Conservation (phyloP, 2,888 invertebrate genomes). For the Volucella inflata region DNA sequence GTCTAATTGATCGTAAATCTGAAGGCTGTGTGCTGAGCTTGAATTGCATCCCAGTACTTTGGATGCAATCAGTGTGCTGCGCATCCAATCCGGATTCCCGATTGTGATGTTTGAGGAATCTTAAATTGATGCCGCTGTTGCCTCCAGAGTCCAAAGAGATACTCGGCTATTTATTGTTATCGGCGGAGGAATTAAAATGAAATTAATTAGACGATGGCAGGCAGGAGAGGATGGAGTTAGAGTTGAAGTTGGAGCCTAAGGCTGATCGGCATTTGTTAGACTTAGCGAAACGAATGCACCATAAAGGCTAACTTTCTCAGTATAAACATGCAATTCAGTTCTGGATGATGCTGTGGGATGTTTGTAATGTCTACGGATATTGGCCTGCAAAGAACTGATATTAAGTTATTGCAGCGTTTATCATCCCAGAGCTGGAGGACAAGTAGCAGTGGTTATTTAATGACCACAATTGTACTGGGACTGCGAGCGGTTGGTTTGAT, state of each 20-base stretch:
- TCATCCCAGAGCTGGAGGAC: constrained; percentile 19
- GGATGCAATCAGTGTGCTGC: constrained; percentile 27
- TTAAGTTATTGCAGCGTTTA: constrained; percentile 44
- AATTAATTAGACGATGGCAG: constrained; percentile 51
- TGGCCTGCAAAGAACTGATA: constrained; percentile 19
- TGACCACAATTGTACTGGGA: neutral
- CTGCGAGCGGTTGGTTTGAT: constrained; percentile 44
- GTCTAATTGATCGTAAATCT: constrained; percentile 71
- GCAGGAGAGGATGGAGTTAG: constrained; percentile 16
- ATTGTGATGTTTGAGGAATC: constrained; percentile 13
- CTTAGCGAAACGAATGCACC: constrained; percentile 48
- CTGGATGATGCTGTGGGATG: neutral
- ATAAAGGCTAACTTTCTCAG: constrained; percentile 60
- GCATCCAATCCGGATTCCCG: constrained; percentile 48
- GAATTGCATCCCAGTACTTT: neutral
- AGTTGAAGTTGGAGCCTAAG: neutral
- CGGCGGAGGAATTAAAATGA: constrained; percentile 60
- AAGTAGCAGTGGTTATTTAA: constrained; percentile 33
- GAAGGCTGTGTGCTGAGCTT: constrained; percentile 52
- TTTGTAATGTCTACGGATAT: neutral
- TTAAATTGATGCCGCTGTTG: constrained; percentile 2
- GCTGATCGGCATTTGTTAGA: neutral
- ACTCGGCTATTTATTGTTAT: constrained; percentile 63
- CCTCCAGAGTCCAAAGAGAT: constrained; percentile 23
- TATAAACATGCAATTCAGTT: constrained; percentile 34